Evolutionary conservation across 2,797 vertebrate species (phyloP).

Genomic region (Hydrophis major): DNA sequence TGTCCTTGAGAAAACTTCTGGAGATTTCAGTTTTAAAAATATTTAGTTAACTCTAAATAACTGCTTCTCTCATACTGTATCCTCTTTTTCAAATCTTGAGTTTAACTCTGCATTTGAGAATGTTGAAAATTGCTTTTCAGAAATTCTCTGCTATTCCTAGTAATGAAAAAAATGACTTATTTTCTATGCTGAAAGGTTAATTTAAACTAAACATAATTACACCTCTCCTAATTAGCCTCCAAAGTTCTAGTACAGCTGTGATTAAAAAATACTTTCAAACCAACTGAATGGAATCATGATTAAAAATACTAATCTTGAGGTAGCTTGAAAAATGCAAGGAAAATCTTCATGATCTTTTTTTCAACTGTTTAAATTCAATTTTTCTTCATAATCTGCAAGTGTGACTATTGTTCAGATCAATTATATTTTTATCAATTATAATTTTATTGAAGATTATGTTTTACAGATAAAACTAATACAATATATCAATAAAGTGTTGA

Average conservation of each 20-base stretch:
- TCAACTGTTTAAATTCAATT: not conserved
- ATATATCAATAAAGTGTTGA: not conserved
- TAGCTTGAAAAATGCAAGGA: not conserved
- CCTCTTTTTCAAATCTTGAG: not conserved
- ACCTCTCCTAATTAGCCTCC: slow-evolving; percentile 4
- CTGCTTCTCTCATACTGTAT: not conserved
- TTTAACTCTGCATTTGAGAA: slow-evolving; percentile 2
- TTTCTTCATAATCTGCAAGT: not conserved
- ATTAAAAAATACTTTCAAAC: not conserved
- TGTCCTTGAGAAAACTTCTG: not conserved
- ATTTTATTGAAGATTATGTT: not conserved
- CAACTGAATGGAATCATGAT: not conserved
- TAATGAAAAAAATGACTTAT: slow-evolving; percentile 1
- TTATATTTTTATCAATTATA: not conserved
- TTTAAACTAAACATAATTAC: slow-evolving; percentile 7
- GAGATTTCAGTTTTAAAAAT: not conserved
- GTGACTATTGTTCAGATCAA: not conserved
- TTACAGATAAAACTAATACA: not conserved
- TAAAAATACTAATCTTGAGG: not conserved
- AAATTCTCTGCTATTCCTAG: slow-evolving; percentile 20
- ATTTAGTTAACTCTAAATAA: slow-evolving; percentile 2
- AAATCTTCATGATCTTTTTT: not conserved
- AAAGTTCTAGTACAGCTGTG: not conserved
- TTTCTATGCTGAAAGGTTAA: slow-evolving; percentile 1
- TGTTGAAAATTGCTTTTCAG: not conserved